phyloP scores from a whole-genome alignment of 2,113 vertebrate species.

The Desmodus rotundus region DNA sequence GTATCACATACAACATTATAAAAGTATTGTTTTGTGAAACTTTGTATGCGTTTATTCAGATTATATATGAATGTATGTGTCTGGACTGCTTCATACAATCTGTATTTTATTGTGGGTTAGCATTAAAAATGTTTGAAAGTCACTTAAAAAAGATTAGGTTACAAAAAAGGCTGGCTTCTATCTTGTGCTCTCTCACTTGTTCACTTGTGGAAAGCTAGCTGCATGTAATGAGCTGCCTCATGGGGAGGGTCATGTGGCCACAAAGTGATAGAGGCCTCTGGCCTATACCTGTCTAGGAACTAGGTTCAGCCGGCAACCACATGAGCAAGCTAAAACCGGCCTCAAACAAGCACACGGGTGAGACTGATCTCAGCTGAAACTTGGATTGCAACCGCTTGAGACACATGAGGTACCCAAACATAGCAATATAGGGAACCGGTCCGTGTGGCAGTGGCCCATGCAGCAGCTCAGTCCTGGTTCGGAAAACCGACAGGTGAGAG shows the following conservation, averaged over 20 bases:
- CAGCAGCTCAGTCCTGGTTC: too few species aligned
- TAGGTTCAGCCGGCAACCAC: not conserved
- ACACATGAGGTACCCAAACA: not conserved
- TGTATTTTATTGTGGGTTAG: constrained; percentile 30
- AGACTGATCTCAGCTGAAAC: not conserved
- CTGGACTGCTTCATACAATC: constrained; percentile 4
- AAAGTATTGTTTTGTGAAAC: constrained; percentile 13
- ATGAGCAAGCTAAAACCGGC: not conserved
- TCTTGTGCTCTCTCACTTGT: not conserved
- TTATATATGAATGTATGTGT: not conserved
- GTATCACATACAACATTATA: not conserved
- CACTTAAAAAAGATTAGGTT: not conserved
- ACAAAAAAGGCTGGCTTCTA: not conserved
- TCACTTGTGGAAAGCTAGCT: not conserved
- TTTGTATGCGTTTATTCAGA: constrained; percentile 25
- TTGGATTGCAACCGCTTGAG: not conserved
- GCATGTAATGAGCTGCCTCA: not conserved
- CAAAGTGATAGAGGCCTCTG: not conserved
- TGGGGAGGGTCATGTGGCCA: not conserved
- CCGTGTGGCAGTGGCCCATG: too few species aligned
- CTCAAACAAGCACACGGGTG: not conserved
- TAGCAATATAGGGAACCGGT: not conserved
- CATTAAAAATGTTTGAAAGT: constrained; percentile 12
- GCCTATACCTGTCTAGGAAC: not conserved
- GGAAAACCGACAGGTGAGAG: too few species aligned